Evolutionary conservation across 37 sponge, comb jelly and placozoan genomes (phyloP).

Genomic region (Dysidea cf. avara): DNA sequence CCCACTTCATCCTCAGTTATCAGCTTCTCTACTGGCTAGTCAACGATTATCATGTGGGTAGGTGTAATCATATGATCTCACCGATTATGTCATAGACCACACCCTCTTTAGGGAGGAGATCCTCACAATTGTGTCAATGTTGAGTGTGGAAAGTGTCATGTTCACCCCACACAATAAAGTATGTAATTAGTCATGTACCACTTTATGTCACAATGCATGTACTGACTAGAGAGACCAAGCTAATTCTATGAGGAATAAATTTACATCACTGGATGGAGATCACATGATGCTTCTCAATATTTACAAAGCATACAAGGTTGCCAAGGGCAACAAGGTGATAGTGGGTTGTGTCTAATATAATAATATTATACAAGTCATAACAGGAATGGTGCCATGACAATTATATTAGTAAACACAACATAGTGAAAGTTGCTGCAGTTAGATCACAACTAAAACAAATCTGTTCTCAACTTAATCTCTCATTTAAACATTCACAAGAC

Average conservation of each 20-base stretch:
- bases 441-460: slow-evolving; percentile 73
- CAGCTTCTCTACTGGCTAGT: slow-evolving; percentile 65
- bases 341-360: too few species aligned
- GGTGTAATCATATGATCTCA: too few species aligned
- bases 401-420: slow-evolving; percentile 77
- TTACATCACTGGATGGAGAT: slow-evolving; percentile 79
- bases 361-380: too few species aligned
- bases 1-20: slow-evolving; percentile 81
- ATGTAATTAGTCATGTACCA: neutral
- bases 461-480: slow-evolving; percentile 54
- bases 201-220: neutral
- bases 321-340: slow-evolving; percentile 79
- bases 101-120: slow-evolving; percentile 71
- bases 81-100: too few species aligned
- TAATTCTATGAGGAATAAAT: slow-evolving; percentile 51
- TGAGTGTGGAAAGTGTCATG: slow-evolving; percentile 87
- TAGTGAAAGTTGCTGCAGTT: slow-evolving; percentile 68
- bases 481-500: too few species aligned
- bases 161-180: slow-evolving; percentile 76
- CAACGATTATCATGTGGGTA: too few species aligned
- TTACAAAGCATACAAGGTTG: slow-evolving; percentile 65
- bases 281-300: slow-evolving; percentile 82
- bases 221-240: slow-evolving; percentile 53
- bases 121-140: slow-evolving; percentile 76
- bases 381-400: slow-evolving; percentile 87